Conservation (phyloP, 2,113 vertebrate species). For the Lasiurus cinereus region DNA sequence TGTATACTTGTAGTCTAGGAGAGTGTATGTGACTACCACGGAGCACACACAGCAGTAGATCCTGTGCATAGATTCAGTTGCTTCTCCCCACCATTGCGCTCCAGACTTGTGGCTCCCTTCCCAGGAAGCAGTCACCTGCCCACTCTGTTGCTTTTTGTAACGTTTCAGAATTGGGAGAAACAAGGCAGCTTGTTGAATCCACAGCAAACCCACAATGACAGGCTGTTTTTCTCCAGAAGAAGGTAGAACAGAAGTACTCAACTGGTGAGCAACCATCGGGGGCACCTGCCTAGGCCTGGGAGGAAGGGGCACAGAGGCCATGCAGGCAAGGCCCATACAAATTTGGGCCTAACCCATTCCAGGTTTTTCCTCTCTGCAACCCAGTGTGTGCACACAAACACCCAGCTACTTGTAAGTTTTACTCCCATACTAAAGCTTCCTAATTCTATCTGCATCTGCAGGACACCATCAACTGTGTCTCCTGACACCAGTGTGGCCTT, state of each 20-base stretch:
- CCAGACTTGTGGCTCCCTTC: constrained; percentile 73
- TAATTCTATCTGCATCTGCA: constrained; percentile 57
- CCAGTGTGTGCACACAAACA: constrained; percentile 13
- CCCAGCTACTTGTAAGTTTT: background rate
- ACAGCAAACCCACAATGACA: constrained; percentile 73
- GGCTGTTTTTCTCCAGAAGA: constrained; percentile 75
- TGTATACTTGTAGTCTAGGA: background rate
- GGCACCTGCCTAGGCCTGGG: background rate
- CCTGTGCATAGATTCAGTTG: constrained; percentile 49
- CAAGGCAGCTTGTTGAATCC: constrained; percentile 79
- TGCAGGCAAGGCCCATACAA: background rate
- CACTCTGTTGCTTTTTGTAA: constrained; percentile 79
- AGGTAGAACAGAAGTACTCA: constrained; percentile 66
- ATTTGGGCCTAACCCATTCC: constrained; percentile 23
- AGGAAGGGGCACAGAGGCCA: background rate
- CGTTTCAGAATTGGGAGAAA: constrained; percentile 76
- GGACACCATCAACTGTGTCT: constrained; percentile 60
- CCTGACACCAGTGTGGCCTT: constrained; percentile 82
- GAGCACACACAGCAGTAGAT: constrained; percentile 39
- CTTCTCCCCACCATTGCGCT: constrained; percentile 57
- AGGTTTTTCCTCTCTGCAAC: constrained; percentile 68
- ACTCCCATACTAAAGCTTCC: constrained; percentile 58
- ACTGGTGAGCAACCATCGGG: background rate
- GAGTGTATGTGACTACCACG: background rate
- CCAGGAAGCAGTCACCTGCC: constrained; percentile 82